Percentiles rank a stretch among this genome's conserved stretches.
phyloP scores from a whole-genome alignment of 2,888 invertebrate species.

The Parthenolecanium corni region DNA sequence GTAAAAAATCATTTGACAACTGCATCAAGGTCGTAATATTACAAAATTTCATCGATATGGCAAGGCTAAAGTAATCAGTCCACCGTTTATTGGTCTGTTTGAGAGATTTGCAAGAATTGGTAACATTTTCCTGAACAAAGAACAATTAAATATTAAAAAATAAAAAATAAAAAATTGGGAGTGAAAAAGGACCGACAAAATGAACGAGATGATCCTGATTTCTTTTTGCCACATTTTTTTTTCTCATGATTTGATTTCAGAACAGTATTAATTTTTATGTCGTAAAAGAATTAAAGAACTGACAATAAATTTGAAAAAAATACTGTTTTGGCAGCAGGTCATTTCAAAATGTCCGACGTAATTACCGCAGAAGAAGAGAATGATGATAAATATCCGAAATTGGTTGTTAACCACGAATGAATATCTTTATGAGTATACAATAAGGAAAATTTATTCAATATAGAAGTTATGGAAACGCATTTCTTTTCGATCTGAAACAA shows the following conservation, averaged over 20 bases:
- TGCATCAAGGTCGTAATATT: slow-evolving; percentile 44
- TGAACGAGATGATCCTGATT: too few species aligned
- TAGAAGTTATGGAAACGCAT: slow-evolving; percentile 37
- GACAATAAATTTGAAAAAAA: too few species aligned
- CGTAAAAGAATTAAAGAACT: too few species aligned
- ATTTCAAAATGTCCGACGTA: background rate
- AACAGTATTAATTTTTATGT: too few species aligned
- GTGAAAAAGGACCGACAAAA: too few species aligned
- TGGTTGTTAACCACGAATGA: slow-evolving; percentile 46
- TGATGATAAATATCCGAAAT: slow-evolving; percentile 39
- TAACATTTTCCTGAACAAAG: slow-evolving; percentile 1
- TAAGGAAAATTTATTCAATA: slow-evolving; percentile 53
- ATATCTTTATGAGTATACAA: slow-evolving; percentile 55
- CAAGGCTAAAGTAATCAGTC: slow-evolving; percentile 17
- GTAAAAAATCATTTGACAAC: slow-evolving; percentile 35
- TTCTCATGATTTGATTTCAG: too few species aligned
- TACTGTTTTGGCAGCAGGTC: background rate
- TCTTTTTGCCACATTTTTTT: too few species aligned
- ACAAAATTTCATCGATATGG: slow-evolving; percentile 47
- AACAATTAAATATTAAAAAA: background rate
- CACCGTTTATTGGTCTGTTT: slow-evolving; percentile 4
- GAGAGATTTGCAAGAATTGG: background rate
- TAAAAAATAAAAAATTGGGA: background rate
- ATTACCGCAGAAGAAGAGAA: too few species aligned
- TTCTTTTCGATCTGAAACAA: slow-evolving; percentile 37